Evolutionary conservation across 2,888 invertebrate genomes (phyloP).

Genomic region (Tortrix viridana): DNA sequence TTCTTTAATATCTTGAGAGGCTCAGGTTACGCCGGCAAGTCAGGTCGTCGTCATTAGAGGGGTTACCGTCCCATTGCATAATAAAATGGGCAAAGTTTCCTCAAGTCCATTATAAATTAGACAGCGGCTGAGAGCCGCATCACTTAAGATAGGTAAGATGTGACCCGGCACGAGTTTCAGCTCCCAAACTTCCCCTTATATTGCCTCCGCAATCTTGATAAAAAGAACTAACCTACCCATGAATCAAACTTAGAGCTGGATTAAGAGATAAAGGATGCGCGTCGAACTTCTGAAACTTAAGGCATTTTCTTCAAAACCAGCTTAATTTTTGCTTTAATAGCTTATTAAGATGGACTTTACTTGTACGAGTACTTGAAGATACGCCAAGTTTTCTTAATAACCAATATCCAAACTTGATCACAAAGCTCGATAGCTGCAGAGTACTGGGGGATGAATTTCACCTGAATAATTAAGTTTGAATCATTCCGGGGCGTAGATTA

Average conservation of each 20-base stretch:
- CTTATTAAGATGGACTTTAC: slow-evolving; percentile 43
- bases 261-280: slow-evolving; percentile 65
- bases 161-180: slow-evolving; percentile 79
- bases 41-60: slow-evolving; percentile 81
- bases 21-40: slow-evolving; percentile 73
- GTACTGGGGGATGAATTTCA: slow-evolving; percentile 32
- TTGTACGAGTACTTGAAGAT: slow-evolving; percentile 45
- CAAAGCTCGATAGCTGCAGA: slow-evolving; percentile 17
- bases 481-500: slow-evolving; percentile 55
- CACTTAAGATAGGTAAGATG: slow-evolving; percentile 83
- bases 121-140: slow-evolving; percentile 81
- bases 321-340: slow-evolving; percentile 43
- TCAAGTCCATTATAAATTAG: slow-evolving; percentile 85
- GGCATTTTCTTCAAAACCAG: slow-evolving; percentile 46
- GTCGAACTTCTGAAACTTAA: slow-evolving; percentile 60
- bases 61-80: slow-evolving; percentile 83
- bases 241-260: slow-evolving; percentile 77
- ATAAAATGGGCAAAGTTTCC: slow-evolving; percentile 84
- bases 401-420: slow-evolving; percentile 33
- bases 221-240: slow-evolving; percentile 75
- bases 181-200: slow-evolving; percentile 76
- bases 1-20: slow-evolving; percentile 73
- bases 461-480: slow-evolving; percentile 45
- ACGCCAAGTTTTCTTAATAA: slow-evolving; percentile 37
- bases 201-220: slow-evolving; percentile 78